A percentile compares a stretch with the other conserved stretches of the same genome.
These are phyloP conservation scores for Danio albolineatus DNA, from an alignment of 2,797 vertebrate genomes.

Conservation along the genomic window DNA sequence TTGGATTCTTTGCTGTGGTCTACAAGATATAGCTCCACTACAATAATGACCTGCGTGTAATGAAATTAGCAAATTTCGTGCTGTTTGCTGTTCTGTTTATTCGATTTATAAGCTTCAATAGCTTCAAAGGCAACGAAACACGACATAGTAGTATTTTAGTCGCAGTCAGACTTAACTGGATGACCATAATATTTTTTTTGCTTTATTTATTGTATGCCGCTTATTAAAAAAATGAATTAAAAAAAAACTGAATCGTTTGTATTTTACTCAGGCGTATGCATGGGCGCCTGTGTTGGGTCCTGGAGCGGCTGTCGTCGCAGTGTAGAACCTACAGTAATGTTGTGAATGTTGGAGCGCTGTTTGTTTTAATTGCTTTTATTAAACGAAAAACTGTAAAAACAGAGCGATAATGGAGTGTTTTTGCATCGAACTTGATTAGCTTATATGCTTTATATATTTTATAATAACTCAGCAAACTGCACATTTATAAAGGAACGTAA, in stretches of 20 bases:
- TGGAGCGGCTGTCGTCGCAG: not conserved
- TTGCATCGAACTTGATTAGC: not conserved
- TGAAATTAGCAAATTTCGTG: not conserved
- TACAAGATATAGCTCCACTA: not conserved
- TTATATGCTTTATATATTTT: no score
- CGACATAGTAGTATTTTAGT: not conserved
- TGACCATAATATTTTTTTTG: no score
- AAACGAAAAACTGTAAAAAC: not conserved
- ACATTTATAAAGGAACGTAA: not conserved
- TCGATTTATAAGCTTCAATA: not conserved
- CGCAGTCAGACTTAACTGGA: not conserved
- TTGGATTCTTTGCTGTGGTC: not conserved
- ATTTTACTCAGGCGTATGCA: conserved; percentile 26
- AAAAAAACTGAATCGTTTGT: not conserved
- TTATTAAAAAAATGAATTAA: not conserved
- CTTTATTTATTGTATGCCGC: no score
- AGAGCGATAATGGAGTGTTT: not conserved
- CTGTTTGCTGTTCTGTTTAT: not conserved
- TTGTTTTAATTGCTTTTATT: not conserved
- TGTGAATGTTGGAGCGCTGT: not conserved
- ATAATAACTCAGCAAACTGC: no score
- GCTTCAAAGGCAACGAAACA: not conserved
- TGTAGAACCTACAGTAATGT: not conserved
- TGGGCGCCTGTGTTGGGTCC: conserved; percentile 3
- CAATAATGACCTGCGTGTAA: no score